These are phyloP conservation scores for Aricia agestis DNA, from an alignment of 1,140 invertebrate species.

Conservation along the genomic window DNA sequence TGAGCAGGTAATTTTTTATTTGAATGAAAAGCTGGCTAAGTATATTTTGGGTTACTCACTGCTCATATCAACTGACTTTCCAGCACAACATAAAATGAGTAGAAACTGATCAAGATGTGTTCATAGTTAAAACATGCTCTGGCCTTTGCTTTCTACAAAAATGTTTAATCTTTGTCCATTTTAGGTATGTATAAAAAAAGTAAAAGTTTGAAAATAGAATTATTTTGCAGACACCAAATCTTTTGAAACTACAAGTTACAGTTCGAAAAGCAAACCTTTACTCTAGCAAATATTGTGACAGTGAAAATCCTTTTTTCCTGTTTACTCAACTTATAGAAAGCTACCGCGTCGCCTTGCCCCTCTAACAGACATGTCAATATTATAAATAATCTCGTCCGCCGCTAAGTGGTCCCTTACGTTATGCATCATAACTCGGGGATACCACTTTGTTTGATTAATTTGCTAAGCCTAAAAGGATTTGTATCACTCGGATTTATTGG, in stretches of 20 bases:
- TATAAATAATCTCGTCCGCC: slow-evolving; percentile 11
- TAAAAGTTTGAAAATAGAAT: no score
- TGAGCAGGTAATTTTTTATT: no score
- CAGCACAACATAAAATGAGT: no score
- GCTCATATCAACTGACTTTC: no score
- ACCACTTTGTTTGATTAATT: slow-evolving; percentile 16
- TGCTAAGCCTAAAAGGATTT: slow-evolving; percentile 15
- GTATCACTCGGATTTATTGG: slow-evolving; percentile 12
- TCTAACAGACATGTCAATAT: background rate
- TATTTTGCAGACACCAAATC: no score
- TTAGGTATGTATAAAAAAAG: no score
- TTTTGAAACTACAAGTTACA: background rate
- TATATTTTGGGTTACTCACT: no score
- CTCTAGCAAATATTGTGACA: background rate
- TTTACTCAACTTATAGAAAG: slow-evolving; percentile 3
- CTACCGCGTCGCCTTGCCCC: background rate
- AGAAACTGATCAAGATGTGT: no score
- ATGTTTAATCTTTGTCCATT: no score
- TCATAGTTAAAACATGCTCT: no score
- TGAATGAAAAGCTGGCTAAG: no score
- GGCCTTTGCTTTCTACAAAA: no score
- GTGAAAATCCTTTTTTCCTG: background rate
- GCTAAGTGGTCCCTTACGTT: slow-evolving; percentile 8
- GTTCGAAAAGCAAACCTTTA: background rate
- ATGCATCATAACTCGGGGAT: slow-evolving; percentile 13